Base-by-base conservation (phyloP, 2,888 invertebrate genomes). In the Ormyrus pomaceus region DNA sequence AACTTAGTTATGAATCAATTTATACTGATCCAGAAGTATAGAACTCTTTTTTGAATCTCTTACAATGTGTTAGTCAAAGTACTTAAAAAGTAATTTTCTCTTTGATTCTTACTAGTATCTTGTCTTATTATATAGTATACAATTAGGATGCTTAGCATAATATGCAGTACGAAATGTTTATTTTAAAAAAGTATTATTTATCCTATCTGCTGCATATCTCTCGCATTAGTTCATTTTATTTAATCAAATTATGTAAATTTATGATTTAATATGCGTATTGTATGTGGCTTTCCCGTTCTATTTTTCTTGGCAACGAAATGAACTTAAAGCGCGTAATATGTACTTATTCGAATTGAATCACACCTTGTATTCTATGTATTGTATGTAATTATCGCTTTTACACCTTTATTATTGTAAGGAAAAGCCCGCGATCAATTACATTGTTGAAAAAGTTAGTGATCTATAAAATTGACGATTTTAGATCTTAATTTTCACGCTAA, bases 321-420 rank as follows among this genome's bases (percentile, higher is more conserved):
- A 59, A 78, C 66, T 78, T 68, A 66, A 70, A 13, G 50, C 71
- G 64, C 50, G 55, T 70, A 70, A 13, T 53, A 71, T 55, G 75
- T 79, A 71, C 70, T 79, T 79, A 71, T 64, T 70, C 13, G 62
- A 71, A 75, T 75, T 75, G 45, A 53, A 64, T 79, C n/a, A 70
- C 46, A 72, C 19, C 19, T 55, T n/a, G 34, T 65, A 55, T 55
- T 68, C 13, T 74, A 65, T 62, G 51, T 13, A n/a, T 66, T 62
- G 51, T 68, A 65, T 72, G 13, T 69, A 78, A 61, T 51, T 64
- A 68, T 55, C 46, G 61, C 71, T 78, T 72, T 70, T 68, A 61
- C 46, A 71, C 13, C 11, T 3, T 77, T 64, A 70, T 72, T 77
- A 48, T 55, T 50, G 56, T 66, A 61, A 50, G 50, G 50, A 66